Percentiles rank a stretch among this genome's conserved stretches.
Evolutionary conservation across 2,888 invertebrate genomes (phyloP).

Genomic region (Pristionchus exspectatus): DNA sequence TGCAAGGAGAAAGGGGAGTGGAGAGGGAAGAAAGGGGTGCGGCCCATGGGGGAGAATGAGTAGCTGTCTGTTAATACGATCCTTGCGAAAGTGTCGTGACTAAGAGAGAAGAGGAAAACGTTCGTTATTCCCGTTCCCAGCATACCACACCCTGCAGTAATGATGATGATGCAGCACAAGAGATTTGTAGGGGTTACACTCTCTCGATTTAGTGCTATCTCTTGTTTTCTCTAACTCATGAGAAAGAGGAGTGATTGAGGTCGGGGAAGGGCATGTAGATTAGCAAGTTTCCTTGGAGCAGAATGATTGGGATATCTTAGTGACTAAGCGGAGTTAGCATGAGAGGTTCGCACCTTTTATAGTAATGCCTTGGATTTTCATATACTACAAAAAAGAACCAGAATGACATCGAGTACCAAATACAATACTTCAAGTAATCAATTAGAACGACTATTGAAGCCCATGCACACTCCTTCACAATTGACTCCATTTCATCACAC

Average conservation of each 20-base stretch:
- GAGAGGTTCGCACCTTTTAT: not conserved
- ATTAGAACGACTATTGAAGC: not conserved
- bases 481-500: not conserved
- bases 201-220: not conserved
- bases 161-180: not conserved
- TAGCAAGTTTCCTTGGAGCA: not conserved
- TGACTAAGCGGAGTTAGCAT: not conserved
- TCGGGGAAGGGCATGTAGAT: not conserved
- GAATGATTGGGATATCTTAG: not conserved
- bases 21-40: not conserved
- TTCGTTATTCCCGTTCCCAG: not conserved
- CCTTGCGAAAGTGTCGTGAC: constrained; percentile 47
- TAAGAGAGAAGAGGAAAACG: not conserved
- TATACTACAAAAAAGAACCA: too few relatives aligned
- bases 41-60: not conserved
- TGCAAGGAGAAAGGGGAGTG: not conserved
- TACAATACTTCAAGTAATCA: not conserved
- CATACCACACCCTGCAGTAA: constrained; percentile 24
- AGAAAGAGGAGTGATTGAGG: not conserved
- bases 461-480: not conserved
- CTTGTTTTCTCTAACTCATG: not conserved
- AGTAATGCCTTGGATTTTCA: not conserved
- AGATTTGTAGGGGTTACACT: not conserved
- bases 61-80: constrained; percentile 13
- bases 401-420: not conserved